Percentiles rank a stretch among this genome's conserved stretches.
Evolutionary conservation across 2,888 invertebrate genomes (phyloP).

Genomic region (Calliphora vomitoria): DNA sequence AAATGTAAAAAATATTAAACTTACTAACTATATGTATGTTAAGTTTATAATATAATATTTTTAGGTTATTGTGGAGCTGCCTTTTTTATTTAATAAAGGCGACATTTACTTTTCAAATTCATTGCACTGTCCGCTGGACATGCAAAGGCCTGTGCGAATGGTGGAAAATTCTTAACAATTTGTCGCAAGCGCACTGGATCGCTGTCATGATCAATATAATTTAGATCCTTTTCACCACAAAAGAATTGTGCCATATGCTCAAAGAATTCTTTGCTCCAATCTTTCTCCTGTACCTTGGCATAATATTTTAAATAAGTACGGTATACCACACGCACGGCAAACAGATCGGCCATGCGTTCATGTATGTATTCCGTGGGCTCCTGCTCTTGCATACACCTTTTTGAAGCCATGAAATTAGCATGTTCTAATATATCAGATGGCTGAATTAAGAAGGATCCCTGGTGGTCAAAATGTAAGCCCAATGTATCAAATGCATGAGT

Average conservation of each 20-base stretch:
- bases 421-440: neutral
- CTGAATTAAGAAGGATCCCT: neutral
- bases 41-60: too few relatives aligned
- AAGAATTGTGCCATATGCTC: constrained; percentile 81
- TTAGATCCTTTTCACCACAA: constrained; percentile 74
- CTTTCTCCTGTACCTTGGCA: neutral
- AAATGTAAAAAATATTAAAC: too few relatives aligned
- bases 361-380: constrained; percentile 75
- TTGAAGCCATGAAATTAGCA: constrained; percentile 26
- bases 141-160: constrained; percentile 76
- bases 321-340: constrained; percentile 79
- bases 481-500: constrained; percentile 78
- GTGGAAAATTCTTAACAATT: constrained; percentile 77
- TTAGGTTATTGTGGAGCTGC: too few relatives aligned
- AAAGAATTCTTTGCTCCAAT: constrained; percentile 78
- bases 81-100: constrained; percentile 53
- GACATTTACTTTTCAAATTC: constrained; percentile 78
- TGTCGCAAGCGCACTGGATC: constrained; percentile 78
- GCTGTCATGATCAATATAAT: constrained; percentile 77
- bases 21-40: too few relatives aligned
- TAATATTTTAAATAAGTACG: constrained; percentile 64
- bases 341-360: constrained; percentile 80
- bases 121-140: constrained; percentile 76
- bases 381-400: constrained; percentile 75
- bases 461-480: constrained; percentile 72